Evolutionary conservation across 2,113 vertebrate species (phyloP), one percentile per base, ranked within the genome.

Genomic region (Cynoglossus semilaevis): DNA sequence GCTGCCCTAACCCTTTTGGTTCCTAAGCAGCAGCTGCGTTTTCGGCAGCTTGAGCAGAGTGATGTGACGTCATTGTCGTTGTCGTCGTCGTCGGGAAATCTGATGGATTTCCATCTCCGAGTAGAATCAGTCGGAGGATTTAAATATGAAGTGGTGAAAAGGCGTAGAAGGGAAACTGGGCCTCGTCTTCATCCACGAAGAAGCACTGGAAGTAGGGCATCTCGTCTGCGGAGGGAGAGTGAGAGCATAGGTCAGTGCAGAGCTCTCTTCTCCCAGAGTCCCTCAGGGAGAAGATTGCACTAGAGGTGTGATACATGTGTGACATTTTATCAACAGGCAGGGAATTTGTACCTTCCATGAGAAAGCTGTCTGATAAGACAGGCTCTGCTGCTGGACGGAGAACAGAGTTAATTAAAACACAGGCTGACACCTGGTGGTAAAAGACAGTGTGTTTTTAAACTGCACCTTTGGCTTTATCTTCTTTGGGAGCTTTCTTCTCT

Each of bases 181-280:
- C 88, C 50, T 91, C 91, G 4, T 91, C 89, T 64, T 92, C 91
- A 10, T 92, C 90, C 81, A 92, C 88, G 58, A 90, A 92, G 85
- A 92, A 90, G 68, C 91, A 92, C 82, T 92, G 91, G 82, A 92
- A 92, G 81, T 91, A 92, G 13, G 89, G 90, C 62, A 91, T 51
- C 29, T 91, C 89, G 4, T 91, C 91, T 91, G 83, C 3, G 56
- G 56, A 56, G 13, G 55, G 42, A 55, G 54, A 55, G 51, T 42
- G 9, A 52, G 10, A 15, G 29, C n/a, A 61, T 13, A 51, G 13
- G 1, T 35, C 15, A 77, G 41, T 5, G 40, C 34, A 40, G 7
- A 1, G 2, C 19, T 57, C 51, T 43, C 41, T 29, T 52, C 5
- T 1, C 18, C 19, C 13, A n/a, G n/a, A n/a, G 41, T 34, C 53